Evolutionary conservation across 1,140 invertebrate species (phyloP).

Genomic region (Platorchestia sp.): DNA sequence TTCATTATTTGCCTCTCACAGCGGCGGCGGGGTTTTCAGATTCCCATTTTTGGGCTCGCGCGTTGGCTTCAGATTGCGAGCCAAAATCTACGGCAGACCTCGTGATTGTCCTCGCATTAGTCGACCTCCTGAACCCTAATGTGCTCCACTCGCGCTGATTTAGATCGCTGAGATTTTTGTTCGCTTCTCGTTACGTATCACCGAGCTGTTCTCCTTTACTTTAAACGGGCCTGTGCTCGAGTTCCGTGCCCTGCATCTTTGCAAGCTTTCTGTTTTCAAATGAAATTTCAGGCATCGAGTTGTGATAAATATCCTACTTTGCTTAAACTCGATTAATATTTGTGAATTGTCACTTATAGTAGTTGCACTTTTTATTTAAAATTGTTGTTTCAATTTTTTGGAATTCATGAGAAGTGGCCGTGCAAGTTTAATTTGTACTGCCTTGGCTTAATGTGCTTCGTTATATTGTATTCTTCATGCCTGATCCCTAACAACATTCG

Average conservation of each 20-base stretch:
- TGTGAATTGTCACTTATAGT: too few species aligned
- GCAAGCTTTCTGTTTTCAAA: not conserved
- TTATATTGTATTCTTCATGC: too few species aligned
- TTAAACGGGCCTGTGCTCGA: not conserved
- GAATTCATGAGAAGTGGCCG: too few species aligned
- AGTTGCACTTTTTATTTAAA: too few species aligned
- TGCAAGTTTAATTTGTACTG: too few species aligned
- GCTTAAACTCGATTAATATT: too few species aligned
- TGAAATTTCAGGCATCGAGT: not conserved
- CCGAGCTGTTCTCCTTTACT: not conserved
- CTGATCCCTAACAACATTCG: too few species aligned
- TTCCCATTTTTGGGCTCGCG: conserved; percentile 7
- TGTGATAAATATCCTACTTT: not conserved
- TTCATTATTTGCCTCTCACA: conserved; percentile 29
- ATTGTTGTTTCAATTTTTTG: too few species aligned
- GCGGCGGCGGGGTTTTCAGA: not conserved
- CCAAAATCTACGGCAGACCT: not conserved
- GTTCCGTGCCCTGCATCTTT: not conserved
- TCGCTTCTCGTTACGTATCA: not conserved
- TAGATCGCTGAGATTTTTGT: not conserved
- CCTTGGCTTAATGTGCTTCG: too few species aligned
- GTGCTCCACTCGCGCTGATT: not conserved
- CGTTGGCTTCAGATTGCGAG: not conserved
- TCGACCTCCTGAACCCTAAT: not conserved
- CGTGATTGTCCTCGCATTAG: conserved; percentile 4